These are phyloP conservation scores for human (Homo sapiens) DNA, from an alignment of 2,113 vertebrate genomes.

Conservation along the genomic window DNA sequence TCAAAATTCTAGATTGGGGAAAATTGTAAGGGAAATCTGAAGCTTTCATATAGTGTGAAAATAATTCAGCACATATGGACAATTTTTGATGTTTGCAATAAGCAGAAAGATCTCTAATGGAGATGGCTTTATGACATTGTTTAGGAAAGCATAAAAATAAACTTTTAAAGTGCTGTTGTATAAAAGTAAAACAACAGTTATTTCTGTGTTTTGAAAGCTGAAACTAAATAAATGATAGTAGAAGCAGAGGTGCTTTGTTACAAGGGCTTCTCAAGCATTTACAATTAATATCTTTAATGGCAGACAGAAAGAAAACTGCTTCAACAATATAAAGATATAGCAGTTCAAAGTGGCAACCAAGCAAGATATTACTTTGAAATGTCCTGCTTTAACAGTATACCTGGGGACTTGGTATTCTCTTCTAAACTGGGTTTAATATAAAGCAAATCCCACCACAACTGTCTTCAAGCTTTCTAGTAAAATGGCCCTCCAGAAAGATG, in stretches of 20 bases:
- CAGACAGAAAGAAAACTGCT: not conserved
- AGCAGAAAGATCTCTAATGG: not conserved
- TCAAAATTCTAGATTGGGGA: not conserved
- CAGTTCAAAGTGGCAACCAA: not conserved
- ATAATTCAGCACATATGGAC: not conserved
- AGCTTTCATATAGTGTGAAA: not conserved
- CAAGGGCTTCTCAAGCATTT: not conserved
- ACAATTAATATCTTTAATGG: not conserved
- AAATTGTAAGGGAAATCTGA: not conserved
- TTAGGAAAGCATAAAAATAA: not conserved
- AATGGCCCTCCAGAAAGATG: not conserved
- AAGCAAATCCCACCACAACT: not conserved
- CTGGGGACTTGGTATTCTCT: not conserved
- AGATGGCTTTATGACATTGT: not conserved
- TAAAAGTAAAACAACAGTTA: not conserved
- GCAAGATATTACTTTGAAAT: not conserved
- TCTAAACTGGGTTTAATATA: not conserved
- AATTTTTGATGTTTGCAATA: not conserved
- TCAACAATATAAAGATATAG: not conserved
- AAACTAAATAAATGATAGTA: not conserved
- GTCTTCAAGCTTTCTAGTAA: not conserved
- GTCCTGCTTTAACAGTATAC: not conserved
- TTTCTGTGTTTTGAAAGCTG: not conserved
- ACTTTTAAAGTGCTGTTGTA: not conserved
- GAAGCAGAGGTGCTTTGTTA: not conserved